These are phyloP conservation scores for Dasypogon diadema DNA, from an alignment of 2,888 invertebrate genomes.

Conservation along the genomic window DNA sequence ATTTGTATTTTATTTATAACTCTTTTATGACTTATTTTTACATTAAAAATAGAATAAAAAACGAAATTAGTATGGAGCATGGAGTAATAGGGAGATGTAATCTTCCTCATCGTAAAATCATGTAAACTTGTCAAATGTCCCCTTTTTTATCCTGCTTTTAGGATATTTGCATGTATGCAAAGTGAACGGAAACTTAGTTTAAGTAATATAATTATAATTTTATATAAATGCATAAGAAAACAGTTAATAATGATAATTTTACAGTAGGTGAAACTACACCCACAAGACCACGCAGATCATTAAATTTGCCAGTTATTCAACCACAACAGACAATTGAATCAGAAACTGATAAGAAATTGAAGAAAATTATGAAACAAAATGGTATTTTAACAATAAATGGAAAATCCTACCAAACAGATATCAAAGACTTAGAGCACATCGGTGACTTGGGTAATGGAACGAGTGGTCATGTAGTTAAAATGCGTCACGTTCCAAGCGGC, in stretches of 20 bases:
- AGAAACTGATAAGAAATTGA: slow-evolving; percentile 85
- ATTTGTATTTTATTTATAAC: too few species aligned
- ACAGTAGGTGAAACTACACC: slow-evolving; percentile 69
- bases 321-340: slow-evolving; percentile 74
- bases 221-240: too few species aligned
- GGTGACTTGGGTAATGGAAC: slow-evolving; percentile 95
- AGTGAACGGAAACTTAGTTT: too few species aligned
- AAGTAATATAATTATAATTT: too few species aligned
- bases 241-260: slow-evolving; percentile 46
- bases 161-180: too few species aligned
- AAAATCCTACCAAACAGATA: slow-evolving; percentile 81
- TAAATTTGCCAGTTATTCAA: slow-evolving; percentile 71
- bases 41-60: too few species aligned
- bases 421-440: slow-evolving; percentile 85
- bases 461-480: slow-evolving; percentile 97
- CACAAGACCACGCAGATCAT: slow-evolving; percentile 70
- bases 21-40: too few species aligned
- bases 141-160: too few species aligned
- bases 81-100: too few species aligned
- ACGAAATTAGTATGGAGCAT: too few species aligned
- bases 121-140: too few species aligned
- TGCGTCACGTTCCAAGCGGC: slow-evolving; percentile 88
- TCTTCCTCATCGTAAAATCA: too few species aligned
- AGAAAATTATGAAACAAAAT: slow-evolving; percentile 93
- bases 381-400: slow-evolving; percentile 89